Conservation (phyloP, 2,113 vertebrate species). For the Natator depressus region DNA sequence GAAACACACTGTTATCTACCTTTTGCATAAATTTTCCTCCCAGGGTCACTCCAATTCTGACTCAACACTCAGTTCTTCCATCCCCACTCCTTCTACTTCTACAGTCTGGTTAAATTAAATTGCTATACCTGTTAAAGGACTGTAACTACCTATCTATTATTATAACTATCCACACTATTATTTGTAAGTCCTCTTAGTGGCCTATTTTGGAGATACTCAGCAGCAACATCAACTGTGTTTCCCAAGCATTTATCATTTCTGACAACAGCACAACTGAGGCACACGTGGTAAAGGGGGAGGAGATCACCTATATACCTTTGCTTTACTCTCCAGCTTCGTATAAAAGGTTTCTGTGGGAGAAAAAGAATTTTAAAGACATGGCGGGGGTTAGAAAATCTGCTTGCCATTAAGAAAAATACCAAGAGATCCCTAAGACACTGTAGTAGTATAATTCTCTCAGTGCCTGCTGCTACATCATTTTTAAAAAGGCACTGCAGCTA, state of each 20-base stretch:
- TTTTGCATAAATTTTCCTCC: neutral
- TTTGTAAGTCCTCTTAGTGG: neutral
- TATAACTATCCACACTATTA: neutral
- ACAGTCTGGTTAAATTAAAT: slow-evolving; percentile 2
- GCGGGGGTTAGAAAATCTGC: slow-evolving; percentile 14
- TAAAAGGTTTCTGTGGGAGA: neutral
- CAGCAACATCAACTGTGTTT: slow-evolving; percentile 35
- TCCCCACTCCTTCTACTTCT: neutral
- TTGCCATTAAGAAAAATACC: neutral
- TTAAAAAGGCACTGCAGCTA: neutral
- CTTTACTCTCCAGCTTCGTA: neutral
- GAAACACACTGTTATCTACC: neutral
- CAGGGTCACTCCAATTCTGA: slow-evolving; percentile 3
- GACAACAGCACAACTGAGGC: slow-evolving; percentile 19
- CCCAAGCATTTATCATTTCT: slow-evolving; percentile 26
- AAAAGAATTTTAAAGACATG: slow-evolving; percentile 7
- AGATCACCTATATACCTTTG: neutral
- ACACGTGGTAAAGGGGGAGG: neutral
- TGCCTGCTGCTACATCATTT: neutral
- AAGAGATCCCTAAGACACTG: neutral
- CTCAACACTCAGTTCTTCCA: neutral
- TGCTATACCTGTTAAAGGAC: slow-evolving; percentile 39
- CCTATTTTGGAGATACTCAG: slow-evolving; percentile 44
- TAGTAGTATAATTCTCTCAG: neutral
- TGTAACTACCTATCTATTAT: slow-evolving; percentile 29